phyloP scores from a whole-genome alignment of 1,140 invertebrate species.

The Gonioctena quinquepunctata region DNA sequence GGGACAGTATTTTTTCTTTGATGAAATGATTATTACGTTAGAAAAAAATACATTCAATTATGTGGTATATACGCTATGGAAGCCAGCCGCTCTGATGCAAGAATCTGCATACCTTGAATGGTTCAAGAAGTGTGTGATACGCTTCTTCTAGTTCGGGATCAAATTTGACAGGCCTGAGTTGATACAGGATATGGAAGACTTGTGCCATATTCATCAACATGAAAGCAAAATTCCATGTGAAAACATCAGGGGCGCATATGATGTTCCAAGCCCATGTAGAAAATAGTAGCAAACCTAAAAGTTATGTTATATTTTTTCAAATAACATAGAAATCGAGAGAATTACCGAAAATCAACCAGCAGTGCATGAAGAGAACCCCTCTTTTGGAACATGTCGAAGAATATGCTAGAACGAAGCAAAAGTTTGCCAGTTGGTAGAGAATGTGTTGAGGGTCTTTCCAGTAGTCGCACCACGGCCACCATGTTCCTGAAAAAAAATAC shows the following conservation, averaged over 20 bases:
- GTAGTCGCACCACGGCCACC: conserved; percentile 67
- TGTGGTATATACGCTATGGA: too few species aligned
- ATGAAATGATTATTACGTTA: too few species aligned
- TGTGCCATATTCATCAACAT: conserved; percentile 83
- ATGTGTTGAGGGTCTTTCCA: conserved; percentile 73
- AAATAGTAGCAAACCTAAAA: conserved; percentile 77
- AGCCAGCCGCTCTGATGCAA: too few species aligned
- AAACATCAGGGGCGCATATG: conserved; percentile 85
- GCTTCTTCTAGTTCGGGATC: conserved; percentile 83
- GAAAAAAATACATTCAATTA: too few species aligned
- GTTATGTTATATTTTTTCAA: background rate
- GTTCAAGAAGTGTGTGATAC: conserved; percentile 81
- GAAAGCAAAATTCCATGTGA: conserved; percentile 88
- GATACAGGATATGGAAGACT: conserved; percentile 79
- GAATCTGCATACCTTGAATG: conserved; percentile 77
- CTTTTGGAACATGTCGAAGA: conserved; percentile 76
- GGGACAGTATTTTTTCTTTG: too few species aligned
- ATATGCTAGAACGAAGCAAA: conserved; percentile 75
- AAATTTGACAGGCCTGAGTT: conserved; percentile 83
- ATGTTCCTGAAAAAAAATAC: conserved; percentile 60
- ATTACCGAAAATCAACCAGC: conserved; percentile 75
- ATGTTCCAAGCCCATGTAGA: conserved; percentile 89
- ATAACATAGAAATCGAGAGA: background rate
- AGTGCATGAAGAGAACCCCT: conserved; percentile 81
- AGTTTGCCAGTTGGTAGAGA: conserved; percentile 72